These are phyloP conservation scores for Microtus agrestis DNA, from an alignment of 2,797 vertebrate genomes.

Conservation along the genomic window DNA sequence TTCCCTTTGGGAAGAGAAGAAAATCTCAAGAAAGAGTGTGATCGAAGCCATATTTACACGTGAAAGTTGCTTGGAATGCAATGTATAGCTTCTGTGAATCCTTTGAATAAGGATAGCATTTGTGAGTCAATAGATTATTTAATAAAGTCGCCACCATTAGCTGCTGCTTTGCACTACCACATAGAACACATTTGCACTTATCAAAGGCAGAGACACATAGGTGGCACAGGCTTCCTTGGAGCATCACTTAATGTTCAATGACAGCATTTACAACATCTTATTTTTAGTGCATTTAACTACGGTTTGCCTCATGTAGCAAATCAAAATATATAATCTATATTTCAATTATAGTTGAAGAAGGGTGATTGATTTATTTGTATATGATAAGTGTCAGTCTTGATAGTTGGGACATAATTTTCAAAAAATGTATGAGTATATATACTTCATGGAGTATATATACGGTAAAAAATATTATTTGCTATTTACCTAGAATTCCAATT, in stretches of 20 bases:
- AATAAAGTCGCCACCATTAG: slow-evolving; percentile 31
- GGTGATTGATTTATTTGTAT: background rate
- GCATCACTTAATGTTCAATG: background rate
- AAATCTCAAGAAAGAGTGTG: slow-evolving; percentile 17
- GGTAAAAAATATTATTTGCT: slow-evolving; percentile 9
- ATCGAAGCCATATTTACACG: slow-evolving; percentile 25
- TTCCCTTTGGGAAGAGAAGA: slow-evolving; percentile 29
- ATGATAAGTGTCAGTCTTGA: background rate
- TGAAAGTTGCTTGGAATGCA: slow-evolving; percentile 46
- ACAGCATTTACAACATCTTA: background rate
- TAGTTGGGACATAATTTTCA: background rate
- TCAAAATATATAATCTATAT: background rate
- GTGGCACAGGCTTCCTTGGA: background rate
- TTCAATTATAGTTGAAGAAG: slow-evolving; percentile 35
- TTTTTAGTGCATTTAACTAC: background rate
- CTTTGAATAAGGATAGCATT: slow-evolving; percentile 40
- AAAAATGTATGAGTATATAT: background rate
- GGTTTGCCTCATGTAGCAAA: background rate
- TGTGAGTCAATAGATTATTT: background rate
- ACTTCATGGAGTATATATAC: background rate
- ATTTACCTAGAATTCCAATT: slow-evolving; percentile 48
- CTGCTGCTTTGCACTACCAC: slow-evolving; percentile 22
- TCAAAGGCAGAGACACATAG: background rate
- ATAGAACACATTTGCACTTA: slow-evolving; percentile 14
- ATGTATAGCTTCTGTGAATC: background rate